Evolutionary conservation across 2,797 vertebrate genomes (phyloP), one percentile per base, ranked within the genome.

Genomic region (Harpia harpyja): DNA sequence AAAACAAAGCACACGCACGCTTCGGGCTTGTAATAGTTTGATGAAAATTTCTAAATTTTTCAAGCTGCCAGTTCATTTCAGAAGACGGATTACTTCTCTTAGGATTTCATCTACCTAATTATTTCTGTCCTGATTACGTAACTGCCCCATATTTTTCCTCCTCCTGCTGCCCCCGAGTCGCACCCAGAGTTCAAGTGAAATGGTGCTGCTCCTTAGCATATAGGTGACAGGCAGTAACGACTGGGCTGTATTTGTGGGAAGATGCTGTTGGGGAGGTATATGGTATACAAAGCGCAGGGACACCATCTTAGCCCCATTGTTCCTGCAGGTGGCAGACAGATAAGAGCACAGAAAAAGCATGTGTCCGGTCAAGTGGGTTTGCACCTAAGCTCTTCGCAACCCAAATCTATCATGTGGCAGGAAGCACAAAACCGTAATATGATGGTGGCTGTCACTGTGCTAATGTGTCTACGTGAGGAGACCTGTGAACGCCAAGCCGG

Each of bases 11-110:
- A 93, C 97, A 95, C 20, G 43, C 90, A 59, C 2, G 23, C 96
- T 97, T 96, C 16, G 6, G 85, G 73, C 60, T 86, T 95, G 93
- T 96, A 97, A 97, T 91, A 95, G 91, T 97, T 95, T 97, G 97
- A 98, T 97, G 97, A 98, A 97, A 97, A 98, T 97, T 98, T 97
- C 95, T 79, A 97, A 97, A 98, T 98, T 97, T 98, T 98, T 98
- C 97, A 98, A 97, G 97, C 93, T 97, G 96, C 91, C 96, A 96
- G 83, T 96, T 98, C 94, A 85, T 97, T 97, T 94, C 92, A 95
- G 97, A 97, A 97, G 97, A 98, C 57, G 21, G 89, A 98, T 98
- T 96, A 92, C 95, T 97, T 97, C 95, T 97, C 93, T 96, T 95
- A 92, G 94, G 89, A 89, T 97, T 98, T 97, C 88, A 96, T 97